Evolutionary conservation across 2,797 vertebrate species (phyloP), one percentile per base, ranked within the genome.

Genomic region (Lagodon rhomboides): DNA sequence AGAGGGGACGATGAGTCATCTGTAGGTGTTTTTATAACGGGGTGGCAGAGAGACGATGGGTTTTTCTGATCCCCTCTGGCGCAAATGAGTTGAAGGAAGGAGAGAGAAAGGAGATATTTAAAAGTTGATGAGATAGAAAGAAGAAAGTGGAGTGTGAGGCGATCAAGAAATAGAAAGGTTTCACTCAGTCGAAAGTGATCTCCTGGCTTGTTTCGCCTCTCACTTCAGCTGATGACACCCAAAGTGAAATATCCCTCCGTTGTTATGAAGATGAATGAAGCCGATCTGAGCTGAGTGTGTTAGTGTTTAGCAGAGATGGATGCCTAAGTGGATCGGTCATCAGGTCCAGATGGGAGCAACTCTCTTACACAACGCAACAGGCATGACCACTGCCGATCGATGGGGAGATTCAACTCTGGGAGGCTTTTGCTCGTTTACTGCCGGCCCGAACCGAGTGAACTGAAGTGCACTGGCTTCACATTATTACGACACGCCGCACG

Each of bases 261-360:
- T 70, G 66, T 87, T 84, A 75, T 80, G 74, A 78, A 75, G 69
- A 82, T 86, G 64, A 77, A 86, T 55, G 15, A 43, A 65, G 68
- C 66, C n/a, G 54, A 73, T 67, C 5, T 51, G 41, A 81, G 73
- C 54, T 12, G 1, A 68, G 82, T 68, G 82, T 85, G 85, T 86
- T 82, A 34, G 78, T 75, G 74, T 82, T 89, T 83, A 89, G 75
- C 60, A 41, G 70, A 86, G 53, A 85, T 18, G 78, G 73, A 91
- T 89, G 79, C 85, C 81, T 77, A 58, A 88, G 81, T 56, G 13
- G 68, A 75, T 82, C 62, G 91, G 87, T 92, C 86, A 91, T 92
- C 81, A 54, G 79, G 85, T 86, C 88, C 90, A 88, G 90, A 87
- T 89, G 86, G 76, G 41, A 87, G 41, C 70, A 50, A 30, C 70